Base-by-base conservation (phyloP, 2,888 invertebrate species). In the Microplitis deprimator region DNA sequence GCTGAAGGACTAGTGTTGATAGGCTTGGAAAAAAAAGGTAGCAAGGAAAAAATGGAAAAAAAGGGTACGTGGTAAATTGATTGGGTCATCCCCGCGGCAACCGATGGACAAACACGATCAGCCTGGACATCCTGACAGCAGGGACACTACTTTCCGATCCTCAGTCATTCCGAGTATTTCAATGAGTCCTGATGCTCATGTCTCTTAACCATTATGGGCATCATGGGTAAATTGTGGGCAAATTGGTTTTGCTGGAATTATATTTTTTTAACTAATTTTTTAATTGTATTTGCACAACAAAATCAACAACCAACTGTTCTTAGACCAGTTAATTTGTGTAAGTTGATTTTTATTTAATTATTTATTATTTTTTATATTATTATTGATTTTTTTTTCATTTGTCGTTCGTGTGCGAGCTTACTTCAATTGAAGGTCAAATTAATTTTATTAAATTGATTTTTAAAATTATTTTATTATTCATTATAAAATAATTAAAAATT, bases 31-130 rank as follows among this genome's bases (percentile, higher is more conserved):
- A 68, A 65, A 6, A 68, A 65, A 6, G 68, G 5, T 50, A 17
- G 17, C 40, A 29, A 68, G 29, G 64, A 29, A 74, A 62, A 73
- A 68, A 59, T 10, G 10, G 41, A 39, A 50, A 40, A 60, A 50
- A 29, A 75, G 68, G 41, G 41, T 62, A 75, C 29, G 73, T 61
- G 29, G 75, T 80, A 79, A 81, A 87, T 87, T 88, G 89, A 88
- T 88, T 86, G 86, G 86, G 85, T 86, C 87, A 84, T 89, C 88
- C 85, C 89, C 88, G 87, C 83, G 88, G 88, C 88, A 88, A 89
- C 89, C 84, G 81, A 82, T 84, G 83, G 83, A 68, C 89, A 89
- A 89, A 89, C 89, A 89, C 80, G 83, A 84, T 80, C 68, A 75
- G 77, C 76, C 78, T 72, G 80, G 79, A 75, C 77, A 81, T 79